A percentile compares a stretch with the other conserved stretches of the same genome.
phyloP scores from a whole-genome alignment of 2,888 invertebrate species.

The Parthenolecanium corni region DNA sequence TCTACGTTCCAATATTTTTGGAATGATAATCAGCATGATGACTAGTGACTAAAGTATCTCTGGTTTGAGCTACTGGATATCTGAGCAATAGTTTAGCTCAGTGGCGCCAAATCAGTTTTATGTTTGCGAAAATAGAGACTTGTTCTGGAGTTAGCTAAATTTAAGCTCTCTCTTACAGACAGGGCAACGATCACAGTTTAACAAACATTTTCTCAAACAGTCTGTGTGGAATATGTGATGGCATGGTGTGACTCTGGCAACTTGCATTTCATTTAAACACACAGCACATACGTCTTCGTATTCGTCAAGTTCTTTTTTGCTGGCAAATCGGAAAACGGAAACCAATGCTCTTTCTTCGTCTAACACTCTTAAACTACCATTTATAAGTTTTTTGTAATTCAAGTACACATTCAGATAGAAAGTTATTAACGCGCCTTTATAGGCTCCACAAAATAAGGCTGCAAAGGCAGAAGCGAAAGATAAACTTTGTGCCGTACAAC shows the following conservation, averaged over 20 bases:
- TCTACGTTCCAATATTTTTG: no score
- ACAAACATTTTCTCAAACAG: conserved; percentile 61
- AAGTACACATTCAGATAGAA: conserved; percentile 55
- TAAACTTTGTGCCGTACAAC: conserved; percentile 47
- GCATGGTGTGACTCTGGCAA: conserved; percentile 64
- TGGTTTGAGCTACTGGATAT: no score
- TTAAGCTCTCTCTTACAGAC: conserved; percentile 48
- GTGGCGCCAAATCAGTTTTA: no score
- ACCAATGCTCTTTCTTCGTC: conserved; percentile 50
- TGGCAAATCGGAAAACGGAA: conserved; percentile 44
- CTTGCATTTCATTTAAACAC: conserved; percentile 56
- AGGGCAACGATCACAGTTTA: conserved; percentile 56
- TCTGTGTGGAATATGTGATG: conserved; percentile 69
- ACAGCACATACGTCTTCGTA: conserved; percentile 70
- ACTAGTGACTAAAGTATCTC: no score
- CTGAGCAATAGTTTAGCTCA: no score
- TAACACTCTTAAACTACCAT: conserved; percentile 39
- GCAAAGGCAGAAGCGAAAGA: conserved; percentile 48
- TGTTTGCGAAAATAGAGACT: no score
- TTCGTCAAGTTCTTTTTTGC: conserved; percentile 51
- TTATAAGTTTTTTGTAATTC: conserved; percentile 49
- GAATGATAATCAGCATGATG: no score
- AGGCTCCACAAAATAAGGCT: conserved; percentile 46
- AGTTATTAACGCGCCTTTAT: conserved; percentile 44
- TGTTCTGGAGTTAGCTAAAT: not conserved